Evolutionary conservation across 2,888 invertebrate genomes (phyloP), one percentile per base, ranked within the genome.

Genomic region (Zele albiditarsus): DNA sequence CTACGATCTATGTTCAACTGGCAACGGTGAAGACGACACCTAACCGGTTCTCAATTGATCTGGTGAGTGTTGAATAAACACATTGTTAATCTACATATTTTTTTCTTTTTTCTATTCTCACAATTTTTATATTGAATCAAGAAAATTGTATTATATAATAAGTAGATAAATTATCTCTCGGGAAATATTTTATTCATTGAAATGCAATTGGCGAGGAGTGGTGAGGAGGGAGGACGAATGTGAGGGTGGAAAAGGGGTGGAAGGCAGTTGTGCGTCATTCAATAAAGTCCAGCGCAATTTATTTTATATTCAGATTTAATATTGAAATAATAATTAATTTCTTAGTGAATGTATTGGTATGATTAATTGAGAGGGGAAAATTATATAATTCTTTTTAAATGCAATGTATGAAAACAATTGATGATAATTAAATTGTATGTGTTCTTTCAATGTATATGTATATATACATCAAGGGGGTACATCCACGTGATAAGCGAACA

Each of bases 401-500:
- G 12, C 12, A 38, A 38, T 38, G 8, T 8, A 38, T 38, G 38
- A 38, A 8, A 38, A 42, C 14, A 42, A 42, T 42, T 12, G 14
- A 62, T 12, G 4, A 62, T 12, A 28, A 31, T 27, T 62, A 16
- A 62, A 62, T 28, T 28, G 27, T 5, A n/a, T n/a, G 62, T 62
- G 31, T 28, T 38, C 6, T 38, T 38, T 38, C 8, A 62, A 31
- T 31, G 12, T 27, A 46, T 14, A n/a, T 49, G n/a, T 60, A 23
- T 38, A 14, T 58, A 23, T 70, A 33, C 23, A 28, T 27, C 2
- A 42, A 67, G 20, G 23, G 28, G 23, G 28, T 42, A 20, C 14
- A 63, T 69, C 16, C 68, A 77, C 78, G 80, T 80, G 78, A 81
- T 81, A 80, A 79, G 76, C 66, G 31, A 75, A 75, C 71, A 76